Conservation (phyloP, 2,113 vertebrate species). For the Tauraco erythrolophus region DNA sequence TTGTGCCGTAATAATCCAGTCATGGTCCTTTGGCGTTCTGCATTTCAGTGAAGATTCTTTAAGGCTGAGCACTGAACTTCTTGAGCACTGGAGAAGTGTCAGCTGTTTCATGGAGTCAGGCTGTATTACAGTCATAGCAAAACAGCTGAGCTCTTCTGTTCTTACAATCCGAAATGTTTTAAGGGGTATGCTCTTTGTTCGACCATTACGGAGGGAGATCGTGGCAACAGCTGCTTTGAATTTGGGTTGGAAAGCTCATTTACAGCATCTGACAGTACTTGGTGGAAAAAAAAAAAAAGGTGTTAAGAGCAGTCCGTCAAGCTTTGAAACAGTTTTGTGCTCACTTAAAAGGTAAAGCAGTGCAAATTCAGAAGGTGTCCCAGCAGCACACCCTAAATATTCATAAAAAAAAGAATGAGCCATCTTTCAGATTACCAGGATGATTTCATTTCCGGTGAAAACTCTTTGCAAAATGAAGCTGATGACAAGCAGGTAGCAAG, state of each 20-base stretch:
- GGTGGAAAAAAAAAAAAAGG: background rate
- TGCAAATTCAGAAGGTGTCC: rapidly evolving
- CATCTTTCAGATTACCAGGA: background rate
- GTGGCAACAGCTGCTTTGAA: background rate
- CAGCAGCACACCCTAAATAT: background rate
- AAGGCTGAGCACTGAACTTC: background rate
- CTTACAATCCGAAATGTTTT: background rate
- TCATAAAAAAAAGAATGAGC: background rate
- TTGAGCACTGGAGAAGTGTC: background rate
- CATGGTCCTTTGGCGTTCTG: background rate
- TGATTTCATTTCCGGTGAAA: background rate
- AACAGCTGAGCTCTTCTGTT: background rate
- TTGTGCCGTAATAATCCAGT: rapidly evolving
- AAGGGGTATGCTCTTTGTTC: background rate
- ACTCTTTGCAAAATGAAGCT: background rate
- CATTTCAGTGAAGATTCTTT: background rate
- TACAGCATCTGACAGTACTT: background rate
- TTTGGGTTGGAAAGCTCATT: background rate
- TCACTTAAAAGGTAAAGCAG: background rate
- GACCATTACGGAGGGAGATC: background rate
- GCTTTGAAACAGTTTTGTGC: background rate
- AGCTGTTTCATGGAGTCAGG: background rate
- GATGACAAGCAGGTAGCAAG: background rate
- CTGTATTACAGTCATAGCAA: background rate
- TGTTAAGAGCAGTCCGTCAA: background rate